phyloP scores from a whole-genome alignment of 1,140 invertebrate species.

The Conus betulinus region DNA sequence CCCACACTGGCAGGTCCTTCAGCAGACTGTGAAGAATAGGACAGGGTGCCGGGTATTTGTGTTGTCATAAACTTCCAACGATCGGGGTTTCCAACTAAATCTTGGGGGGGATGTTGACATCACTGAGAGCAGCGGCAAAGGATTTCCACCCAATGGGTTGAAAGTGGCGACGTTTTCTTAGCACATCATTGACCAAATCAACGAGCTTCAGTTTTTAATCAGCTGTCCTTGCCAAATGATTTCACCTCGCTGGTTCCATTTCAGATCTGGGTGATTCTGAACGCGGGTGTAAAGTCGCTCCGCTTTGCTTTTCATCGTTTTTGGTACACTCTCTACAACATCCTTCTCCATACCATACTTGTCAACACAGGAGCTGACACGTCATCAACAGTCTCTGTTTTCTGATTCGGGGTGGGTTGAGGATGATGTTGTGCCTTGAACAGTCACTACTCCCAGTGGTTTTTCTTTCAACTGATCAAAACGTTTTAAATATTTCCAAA shows the following conservation, averaged over 20 bases:
- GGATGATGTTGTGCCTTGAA: no score
- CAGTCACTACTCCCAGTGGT: not conserved
- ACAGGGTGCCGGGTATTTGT: not conserved
- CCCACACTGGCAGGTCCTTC: no score
- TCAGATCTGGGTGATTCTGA: not conserved
- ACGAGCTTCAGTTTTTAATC: conserved; percentile 3
- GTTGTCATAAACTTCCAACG: not conserved
- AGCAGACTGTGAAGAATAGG: no score
- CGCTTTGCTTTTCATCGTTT: conserved; percentile 4
- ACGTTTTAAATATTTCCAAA: not conserved
- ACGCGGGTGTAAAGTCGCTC: conserved; percentile 6
- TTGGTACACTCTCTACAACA: conserved; percentile 24
- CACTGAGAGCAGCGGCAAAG: not conserved
- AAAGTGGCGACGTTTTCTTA: conserved; percentile 1
- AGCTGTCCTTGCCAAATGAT: not conserved
- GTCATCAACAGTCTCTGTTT: no score
- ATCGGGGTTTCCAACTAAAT: conserved; percentile 11
- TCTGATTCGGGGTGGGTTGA: no score
- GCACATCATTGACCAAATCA: conserved; percentile 16
- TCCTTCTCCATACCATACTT: not conserved
- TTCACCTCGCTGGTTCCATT: conserved; percentile 26
- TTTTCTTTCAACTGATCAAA: not conserved
- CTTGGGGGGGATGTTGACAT: not conserved
- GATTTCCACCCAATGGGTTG: not conserved
- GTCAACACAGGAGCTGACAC: not conserved